A percentile compares a stretch with the other conserved stretches of the same genome.
Evolutionary conservation across 53 echinoderm and acorn worm genomes (phyloP).

Genomic region (Mesocentrotus franciscanus): DNA sequence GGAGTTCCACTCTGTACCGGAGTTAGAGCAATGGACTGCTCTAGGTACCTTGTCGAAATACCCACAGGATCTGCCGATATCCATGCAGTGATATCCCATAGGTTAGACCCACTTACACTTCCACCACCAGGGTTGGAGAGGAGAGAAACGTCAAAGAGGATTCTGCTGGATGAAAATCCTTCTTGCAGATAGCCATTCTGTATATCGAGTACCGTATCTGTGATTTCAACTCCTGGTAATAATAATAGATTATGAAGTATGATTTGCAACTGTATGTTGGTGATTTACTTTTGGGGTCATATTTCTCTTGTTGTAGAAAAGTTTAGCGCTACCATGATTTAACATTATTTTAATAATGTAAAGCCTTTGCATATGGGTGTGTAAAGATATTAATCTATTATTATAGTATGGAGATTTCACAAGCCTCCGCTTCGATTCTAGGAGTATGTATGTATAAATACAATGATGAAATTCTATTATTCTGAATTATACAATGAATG

Average conservation of each 20-base stretch:
- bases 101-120: constrained; percentile 71
- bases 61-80: neutral
- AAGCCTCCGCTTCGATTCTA: no score
- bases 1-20: constrained; percentile 7
- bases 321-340: neutral
- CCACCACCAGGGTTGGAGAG: constrained; percentile 67
- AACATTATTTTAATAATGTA: no score
- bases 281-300: neutral
- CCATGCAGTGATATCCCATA: constrained; percentile 71
- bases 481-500: neutral
- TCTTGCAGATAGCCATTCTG: constrained; percentile 68
- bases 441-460: no score
- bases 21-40: neutral
- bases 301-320: neutral
- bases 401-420: no score
- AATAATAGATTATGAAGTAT: neutral
- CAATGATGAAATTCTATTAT: no score
- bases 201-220: constrained; percentile 66
- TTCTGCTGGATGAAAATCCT: constrained; percentile 52
- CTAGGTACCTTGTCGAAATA: constrained; percentile 34
- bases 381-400: no score
- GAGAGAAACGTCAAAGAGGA: constrained; percentile 71
- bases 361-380: no score
- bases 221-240: constrained; percentile 74
- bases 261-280: neutral